Conservation (phyloP, 2,113 vertebrate species). For the Conger conger region DNA sequence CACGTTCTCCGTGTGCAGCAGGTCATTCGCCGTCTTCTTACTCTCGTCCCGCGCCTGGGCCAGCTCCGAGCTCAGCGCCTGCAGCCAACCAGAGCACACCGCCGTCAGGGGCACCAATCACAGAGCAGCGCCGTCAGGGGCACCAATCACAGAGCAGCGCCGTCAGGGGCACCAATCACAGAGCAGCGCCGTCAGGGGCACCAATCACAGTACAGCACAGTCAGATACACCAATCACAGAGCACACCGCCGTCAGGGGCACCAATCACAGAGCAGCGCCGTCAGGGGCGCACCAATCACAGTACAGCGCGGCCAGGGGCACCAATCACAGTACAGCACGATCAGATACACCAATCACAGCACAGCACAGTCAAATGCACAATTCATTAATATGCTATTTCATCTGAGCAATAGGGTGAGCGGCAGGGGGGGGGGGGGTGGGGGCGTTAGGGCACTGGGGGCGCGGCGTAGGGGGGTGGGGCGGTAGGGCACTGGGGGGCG, state of each 20-base stretch:
- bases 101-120: background rate
- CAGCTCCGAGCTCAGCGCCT: constrained; percentile 88
- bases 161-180: background rate
- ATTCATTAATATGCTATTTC: too few relatives aligned
- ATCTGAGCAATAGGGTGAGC: too few relatives aligned
- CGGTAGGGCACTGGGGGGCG: too few relatives aligned
- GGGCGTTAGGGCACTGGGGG: too few relatives aligned
- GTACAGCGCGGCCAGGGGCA: too few relatives aligned
- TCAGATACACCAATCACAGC: too few relatives aligned
- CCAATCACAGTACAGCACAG: background rate
- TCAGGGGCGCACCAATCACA: too few relatives aligned
- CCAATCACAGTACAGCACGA: too few relatives aligned
- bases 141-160: background rate
- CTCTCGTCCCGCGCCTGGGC: constrained; percentile 84
- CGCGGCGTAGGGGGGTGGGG: too few relatives aligned
- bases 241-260: background rate
- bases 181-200: background rate
- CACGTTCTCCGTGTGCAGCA: constrained; percentile 89
- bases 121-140: background rate
- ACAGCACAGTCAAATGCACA: too few relatives aligned
- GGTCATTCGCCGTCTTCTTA: constrained; percentile 88
- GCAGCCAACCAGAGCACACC: background rate
- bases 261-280: too few relatives aligned
- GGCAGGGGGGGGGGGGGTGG: too few relatives aligned
- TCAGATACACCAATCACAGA: background rate